phyloP scores from a whole-genome alignment of 1,140 invertebrate genomes.

The Megathymus violae region DNA sequence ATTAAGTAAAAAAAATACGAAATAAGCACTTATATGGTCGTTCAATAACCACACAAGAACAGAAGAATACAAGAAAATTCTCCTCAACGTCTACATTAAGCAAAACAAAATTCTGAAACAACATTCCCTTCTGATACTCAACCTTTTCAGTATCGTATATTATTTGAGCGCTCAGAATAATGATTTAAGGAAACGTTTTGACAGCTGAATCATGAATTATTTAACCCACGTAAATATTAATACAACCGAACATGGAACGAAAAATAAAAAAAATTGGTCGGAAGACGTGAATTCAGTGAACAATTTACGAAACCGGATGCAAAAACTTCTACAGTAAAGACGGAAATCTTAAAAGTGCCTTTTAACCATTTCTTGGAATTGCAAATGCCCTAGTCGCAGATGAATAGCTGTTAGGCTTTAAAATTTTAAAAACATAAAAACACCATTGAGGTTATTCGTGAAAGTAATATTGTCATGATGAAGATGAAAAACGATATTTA shows the following conservation, averaged over 20 bases:
- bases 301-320: constrained; percentile 11
- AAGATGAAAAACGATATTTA: background rate
- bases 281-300: constrained; percentile 6
- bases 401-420: background rate
- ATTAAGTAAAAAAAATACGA: background rate
- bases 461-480: background rate
- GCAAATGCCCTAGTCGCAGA: background rate
- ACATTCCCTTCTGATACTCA: constrained; percentile 9
- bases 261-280: constrained; percentile 11
- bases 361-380: background rate
- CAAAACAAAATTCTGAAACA: constrained; percentile 16
- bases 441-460: background rate
- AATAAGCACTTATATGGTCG: background rate
- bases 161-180: constrained; percentile 22
- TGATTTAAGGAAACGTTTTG: constrained; percentile 19
- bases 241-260: constrained; percentile 9
- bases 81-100: background rate
- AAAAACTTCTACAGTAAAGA: constrained; percentile 12
- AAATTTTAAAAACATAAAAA: background rate
- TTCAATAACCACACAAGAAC: constrained; percentile 12
- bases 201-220: constrained; percentile 27
- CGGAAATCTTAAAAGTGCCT: constrained; percentile 3
- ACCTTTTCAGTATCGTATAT: constrained; percentile 8
- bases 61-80: constrained; percentile 13
- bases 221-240: constrained; percentile 25